These are phyloP conservation scores for Mus caroli DNA, from an alignment of 2,797 vertebrate genomes.

Conservation along the genomic window DNA sequence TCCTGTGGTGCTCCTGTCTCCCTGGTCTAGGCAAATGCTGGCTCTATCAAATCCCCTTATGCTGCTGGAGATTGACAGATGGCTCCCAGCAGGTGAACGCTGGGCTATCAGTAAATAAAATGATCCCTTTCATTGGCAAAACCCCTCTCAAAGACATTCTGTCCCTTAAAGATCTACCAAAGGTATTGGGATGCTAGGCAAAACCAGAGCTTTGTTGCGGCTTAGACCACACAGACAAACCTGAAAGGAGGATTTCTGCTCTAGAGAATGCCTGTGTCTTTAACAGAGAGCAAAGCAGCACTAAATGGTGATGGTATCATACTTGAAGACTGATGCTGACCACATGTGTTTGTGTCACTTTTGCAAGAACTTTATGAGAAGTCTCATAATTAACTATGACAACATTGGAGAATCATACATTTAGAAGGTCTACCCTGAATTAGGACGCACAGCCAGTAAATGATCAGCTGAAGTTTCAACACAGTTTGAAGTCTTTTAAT, in stretches of 20 bases:
- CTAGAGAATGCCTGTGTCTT: neutral
- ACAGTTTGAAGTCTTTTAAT: constrained; percentile 41
- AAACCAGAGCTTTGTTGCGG: neutral
- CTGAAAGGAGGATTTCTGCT: neutral
- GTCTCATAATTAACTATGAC: neutral
- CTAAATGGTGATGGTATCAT: neutral
- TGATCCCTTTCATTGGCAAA: constrained; percentile 47
- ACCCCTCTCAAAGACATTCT: constrained; percentile 53
- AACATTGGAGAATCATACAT: neutral
- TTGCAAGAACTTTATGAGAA: neutral
- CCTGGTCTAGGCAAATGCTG: constrained; percentile 32
- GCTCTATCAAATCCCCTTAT: neutral
- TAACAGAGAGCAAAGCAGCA: neutral
- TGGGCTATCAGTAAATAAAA: constrained; percentile 61
- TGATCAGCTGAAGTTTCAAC: neutral
- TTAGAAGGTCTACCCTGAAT: neutral
- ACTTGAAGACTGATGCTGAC: neutral
- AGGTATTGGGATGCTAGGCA: constrained; percentile 21
- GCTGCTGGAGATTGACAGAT: constrained; percentile 63
- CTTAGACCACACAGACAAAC: neutral
- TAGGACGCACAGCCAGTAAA: neutral
- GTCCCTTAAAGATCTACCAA: constrained; percentile 33
- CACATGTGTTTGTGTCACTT: neutral
- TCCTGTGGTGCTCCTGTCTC: neutral
- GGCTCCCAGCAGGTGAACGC: constrained; percentile 74